Base-by-base conservation (phyloP, 30 jellyfish, hydroid and myxozoan species). In the Turritopsis dohrnii region DNA sequence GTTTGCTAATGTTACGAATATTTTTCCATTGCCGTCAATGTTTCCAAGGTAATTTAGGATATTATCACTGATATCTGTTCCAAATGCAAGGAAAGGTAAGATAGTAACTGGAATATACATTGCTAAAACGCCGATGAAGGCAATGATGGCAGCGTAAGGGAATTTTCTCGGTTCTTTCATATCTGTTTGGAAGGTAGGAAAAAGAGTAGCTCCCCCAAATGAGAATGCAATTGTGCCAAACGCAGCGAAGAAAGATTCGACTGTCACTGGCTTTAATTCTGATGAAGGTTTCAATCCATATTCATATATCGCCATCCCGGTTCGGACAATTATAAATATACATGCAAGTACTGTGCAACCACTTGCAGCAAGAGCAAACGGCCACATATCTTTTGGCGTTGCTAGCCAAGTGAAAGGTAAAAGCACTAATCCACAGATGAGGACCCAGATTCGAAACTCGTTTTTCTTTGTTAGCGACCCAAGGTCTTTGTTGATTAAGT, bases 151-250 rank as follows among this genome's bases (percentile, higher is more conserved):
- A 1, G 97, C 88, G 7, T 29, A 76, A 7, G 96, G 90, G 71
- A 94, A 89, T 73, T 88, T 79, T 54, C 73, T 82, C 5, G 96
- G 96, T n/a, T 81, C 80, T 71, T 86, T 86, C 99, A 94, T 94
- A 71, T 94, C 97, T 21, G 99, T 79, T 53, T 94, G 99, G 84
- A 79, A 86, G 30, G 99, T 85, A 25, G 99, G 99, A 53, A 94
- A 94, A 27, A 94, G 74, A 0, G 99, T 41, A 21, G 95, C 97
- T 17, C 99, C 99, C 0, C 96, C 96, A 84, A 94, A 94, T 0
- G 99, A 79, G 79, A 94, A 94, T 16, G 96, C 96, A 0, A 89
- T 94, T 27, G 99, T 94, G 1, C 96, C 99, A 65, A 94, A 89
- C 0, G 96, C 97, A 0, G 81, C 28, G 81, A 94, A 94, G 52